Conservation (phyloP, 2,113 vertebrate species). For the Hydrochoerus hydrochaeris region DNA sequence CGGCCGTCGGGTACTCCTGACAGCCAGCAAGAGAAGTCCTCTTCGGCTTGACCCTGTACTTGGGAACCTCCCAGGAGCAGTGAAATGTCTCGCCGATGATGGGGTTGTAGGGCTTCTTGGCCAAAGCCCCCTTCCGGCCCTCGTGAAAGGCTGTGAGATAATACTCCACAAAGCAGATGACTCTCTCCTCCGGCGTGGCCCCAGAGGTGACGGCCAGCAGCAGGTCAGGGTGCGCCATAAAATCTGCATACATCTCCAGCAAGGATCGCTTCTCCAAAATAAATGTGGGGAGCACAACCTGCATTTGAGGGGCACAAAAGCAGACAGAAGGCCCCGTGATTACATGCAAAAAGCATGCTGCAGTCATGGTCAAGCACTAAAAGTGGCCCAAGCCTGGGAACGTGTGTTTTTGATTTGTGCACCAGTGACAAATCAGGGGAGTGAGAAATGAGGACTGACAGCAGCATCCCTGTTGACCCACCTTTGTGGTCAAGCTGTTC, state of each 20-base stretch:
- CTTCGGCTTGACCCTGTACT: slow-evolving; percentile 89
- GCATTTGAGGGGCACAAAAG: slow-evolving; percentile 72
- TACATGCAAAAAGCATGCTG: background rate
- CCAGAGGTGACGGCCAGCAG: slow-evolving; percentile 93
- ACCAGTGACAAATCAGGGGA: background rate
- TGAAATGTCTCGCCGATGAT: slow-evolving; percentile 96
- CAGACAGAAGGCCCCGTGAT: slow-evolving; percentile 67
- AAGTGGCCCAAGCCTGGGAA: background rate
- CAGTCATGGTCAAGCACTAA: background rate
- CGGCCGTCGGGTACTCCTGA: slow-evolving; percentile 7
- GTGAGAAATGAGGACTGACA: background rate
- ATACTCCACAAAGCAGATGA: slow-evolving; percentile 96
- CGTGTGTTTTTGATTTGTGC: background rate
- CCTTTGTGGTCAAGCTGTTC: fast-evolving
- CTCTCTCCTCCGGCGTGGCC: slow-evolving; percentile 93
- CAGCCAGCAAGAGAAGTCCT: slow-evolving; percentile 22
- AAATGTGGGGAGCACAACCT: slow-evolving; percentile 98
- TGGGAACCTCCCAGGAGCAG: slow-evolving; percentile 96
- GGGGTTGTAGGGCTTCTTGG: slow-evolving; percentile 99
- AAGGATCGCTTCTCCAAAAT: slow-evolving; percentile 97
- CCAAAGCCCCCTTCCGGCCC: slow-evolving; percentile 96
- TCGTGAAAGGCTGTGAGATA: slow-evolving; percentile 98
- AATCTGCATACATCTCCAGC: slow-evolving; percentile 99
- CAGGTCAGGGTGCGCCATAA: slow-evolving; percentile 97
- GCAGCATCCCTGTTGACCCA: fast-evolving